Evolutionary conservation across 2,797 vertebrate species (phyloP).

Genomic region (Catamblyrhynchus diadema): DNA sequence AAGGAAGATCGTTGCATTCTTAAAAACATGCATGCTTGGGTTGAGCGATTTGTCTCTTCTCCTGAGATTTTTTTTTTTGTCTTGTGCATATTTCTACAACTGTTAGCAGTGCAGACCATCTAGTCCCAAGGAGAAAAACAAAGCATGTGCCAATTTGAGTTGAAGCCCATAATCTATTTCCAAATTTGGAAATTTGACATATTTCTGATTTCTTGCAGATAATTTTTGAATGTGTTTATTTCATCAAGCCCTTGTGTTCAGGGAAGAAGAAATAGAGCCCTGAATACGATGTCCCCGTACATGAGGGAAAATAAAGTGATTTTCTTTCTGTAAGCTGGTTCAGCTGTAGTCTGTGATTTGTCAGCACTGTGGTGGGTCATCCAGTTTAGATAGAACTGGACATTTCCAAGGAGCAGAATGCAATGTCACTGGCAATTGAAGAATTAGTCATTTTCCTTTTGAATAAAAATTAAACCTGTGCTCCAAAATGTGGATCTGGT

Average conservation of each 20-base stretch:
- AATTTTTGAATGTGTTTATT: conserved; percentile 41
- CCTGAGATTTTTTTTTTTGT: conserved; percentile 5
- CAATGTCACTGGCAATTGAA: background rate
- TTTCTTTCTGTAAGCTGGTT: background rate
- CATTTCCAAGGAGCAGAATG: background rate
- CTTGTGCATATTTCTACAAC: conserved; percentile 11
- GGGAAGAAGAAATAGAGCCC: background rate
- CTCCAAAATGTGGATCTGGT: background rate
- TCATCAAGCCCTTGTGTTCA: background rate
- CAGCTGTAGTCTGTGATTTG: background rate
- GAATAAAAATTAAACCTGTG: background rate
- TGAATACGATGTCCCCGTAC: background rate
- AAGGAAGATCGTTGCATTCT: background rate
- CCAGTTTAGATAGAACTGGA: background rate
- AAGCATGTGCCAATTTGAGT: conserved; percentile 58
- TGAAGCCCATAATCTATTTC: conserved; percentile 33
- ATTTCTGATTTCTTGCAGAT: conserved; percentile 49
- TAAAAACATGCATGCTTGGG: background rate
- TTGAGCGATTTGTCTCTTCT: background rate
- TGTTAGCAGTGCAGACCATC: background rate
- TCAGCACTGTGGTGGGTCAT: background rate
- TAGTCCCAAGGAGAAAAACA: conserved; percentile 33
- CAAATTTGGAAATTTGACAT: conserved; percentile 47
- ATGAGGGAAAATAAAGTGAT: background rate
- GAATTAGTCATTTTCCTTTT: background rate